Base-by-base conservation (phyloP, 2,888 invertebrate genomes). In the Drosophila mercatorum region DNA sequence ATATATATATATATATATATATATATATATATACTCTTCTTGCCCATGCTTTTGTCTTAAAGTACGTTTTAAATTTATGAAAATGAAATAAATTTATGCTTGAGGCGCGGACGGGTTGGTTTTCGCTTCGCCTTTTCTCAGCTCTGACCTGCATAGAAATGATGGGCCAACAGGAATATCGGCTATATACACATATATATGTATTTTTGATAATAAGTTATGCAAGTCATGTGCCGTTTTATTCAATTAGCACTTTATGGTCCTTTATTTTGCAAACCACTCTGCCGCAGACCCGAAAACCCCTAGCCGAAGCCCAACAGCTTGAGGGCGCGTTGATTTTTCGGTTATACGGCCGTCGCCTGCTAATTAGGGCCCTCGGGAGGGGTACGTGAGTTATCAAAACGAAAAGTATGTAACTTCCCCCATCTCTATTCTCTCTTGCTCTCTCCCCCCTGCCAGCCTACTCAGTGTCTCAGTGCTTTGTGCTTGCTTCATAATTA, bases 191-290 rank as follows among this genome's bases (percentile, higher is more conserved):
- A 79, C 62, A 61, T 55, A 44, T 72, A 69, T 60, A 79, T 66
- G 64, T 58, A 72, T 83, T 72, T 70, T 68, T 81, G 85, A 89
- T 88, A 90, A 91, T 89, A 89, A 89, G 91, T 92, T 91, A 86
- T 90, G 90, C 92, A 82, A 83, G 89, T 91, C 91, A 91, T 91
- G 91, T 90, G 82, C 90, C 89, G 81, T 89, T 89, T 91, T 91
- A 92, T 91, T 91, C 91, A 91, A 91, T 91, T 91, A 91, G 91
- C 84, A 86, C 80, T 84, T 91, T 89, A 90, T 87, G 90, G 91
- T 82, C 91, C 87, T 85, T 89, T 89, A 90, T 86, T 90, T 88
- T 87, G 68, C 81, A 65, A 74, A 68, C 60, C 73, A 53, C 52
- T 67, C 5, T 53, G 12, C 59, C 17, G 7, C 56, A 53, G 7